phyloP scores from a whole-genome alignment of 1,140 invertebrate species.

The Euura lappo region DNA sequence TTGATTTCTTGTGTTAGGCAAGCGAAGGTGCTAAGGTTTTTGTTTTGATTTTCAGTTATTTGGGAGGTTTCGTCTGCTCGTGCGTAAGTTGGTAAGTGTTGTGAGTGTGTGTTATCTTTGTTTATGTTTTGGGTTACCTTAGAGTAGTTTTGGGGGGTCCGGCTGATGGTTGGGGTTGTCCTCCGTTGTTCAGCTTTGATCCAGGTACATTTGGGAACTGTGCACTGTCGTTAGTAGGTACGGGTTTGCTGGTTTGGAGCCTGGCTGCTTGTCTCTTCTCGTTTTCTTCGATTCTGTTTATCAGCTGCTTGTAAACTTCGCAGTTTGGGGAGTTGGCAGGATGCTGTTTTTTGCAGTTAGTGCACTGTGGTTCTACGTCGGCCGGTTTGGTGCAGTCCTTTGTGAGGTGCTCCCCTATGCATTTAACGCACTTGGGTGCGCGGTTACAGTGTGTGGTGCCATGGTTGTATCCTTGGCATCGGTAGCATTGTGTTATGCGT shows the following conservation, averaged over 20 bases:
- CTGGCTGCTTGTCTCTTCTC: neutral
- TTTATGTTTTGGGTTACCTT: no score
- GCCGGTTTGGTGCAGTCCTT: neutral
- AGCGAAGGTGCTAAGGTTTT: neutral
- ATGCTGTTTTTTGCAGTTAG: slow-evolving; percentile 25
- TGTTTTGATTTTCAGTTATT: no score
- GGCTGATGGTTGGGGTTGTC: neutral
- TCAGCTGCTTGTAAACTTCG: slow-evolving; percentile 12
- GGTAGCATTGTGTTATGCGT: slow-evolving; percentile 29
- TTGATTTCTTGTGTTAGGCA: neutral
- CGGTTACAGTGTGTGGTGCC: slow-evolving; percentile 26
- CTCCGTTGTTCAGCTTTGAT: no score
- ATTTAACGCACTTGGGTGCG: slow-evolving; percentile 24
- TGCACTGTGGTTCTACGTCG: slow-evolving; percentile 16
- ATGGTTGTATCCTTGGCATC: slow-evolving; percentile 33
- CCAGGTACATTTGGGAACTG: no score
- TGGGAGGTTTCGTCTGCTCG: no score
- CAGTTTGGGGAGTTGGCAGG: slow-evolving; percentile 24
- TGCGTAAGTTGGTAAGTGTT: no score
- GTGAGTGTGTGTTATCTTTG: no score
- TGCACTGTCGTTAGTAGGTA: no score
- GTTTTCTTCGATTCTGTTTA: slow-evolving; percentile 4
- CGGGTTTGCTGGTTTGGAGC: neutral
- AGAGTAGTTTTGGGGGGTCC: neutral
- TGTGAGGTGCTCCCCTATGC: slow-evolving; percentile 14